Base-by-base conservation (phyloP, 1,140 invertebrate species). In the Musca domestica region DNA sequence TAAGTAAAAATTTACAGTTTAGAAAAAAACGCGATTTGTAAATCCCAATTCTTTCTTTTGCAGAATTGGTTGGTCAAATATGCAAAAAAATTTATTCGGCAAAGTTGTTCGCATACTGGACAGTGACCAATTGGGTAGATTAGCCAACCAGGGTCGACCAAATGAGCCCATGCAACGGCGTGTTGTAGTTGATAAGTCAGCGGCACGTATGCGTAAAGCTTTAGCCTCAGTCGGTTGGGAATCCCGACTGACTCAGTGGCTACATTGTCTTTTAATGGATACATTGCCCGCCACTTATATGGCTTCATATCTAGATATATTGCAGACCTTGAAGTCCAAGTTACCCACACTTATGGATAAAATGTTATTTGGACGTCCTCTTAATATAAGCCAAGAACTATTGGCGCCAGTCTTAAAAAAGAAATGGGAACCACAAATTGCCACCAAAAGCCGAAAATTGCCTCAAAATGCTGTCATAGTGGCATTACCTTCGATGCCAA, bases 301-400 rank as follows among this genome's bases (percentile, higher is more conserved):
- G 64, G 85, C 87, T 4, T 87, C 87, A 17, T 95, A 95, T 80
- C 78, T 95, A 2, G 93, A 95, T 75, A 89, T 94, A 41, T 77
- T 95, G 64, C 87, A 94, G 84, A 91, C 89, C 1, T 77, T 95
- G 2, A 88, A 88, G 77, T 80, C 86, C 2, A 94, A 93, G 83
- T 84, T 92, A 64, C 92, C 92, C 4, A 85, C 85, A n/a, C 82
- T 95, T 15, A 85, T 93, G 3, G 92, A 94, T 67, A 91, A 88
- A 79, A 90, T 93, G 85, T 85, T 92, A 61, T 85, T 78, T 72
- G 84, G 82, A 14, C 84, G 73, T 78, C 84, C 70, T 81, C 83
- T 78, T 86, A 93, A 81, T 87, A 74, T 71, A 52, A 84, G 70
- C 68, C 77, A 81, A 22, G 80, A 82, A 25, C 63, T 87, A 4